A percentile compares a stretch with the other conserved stretches of the same genome.
phyloP scores from a whole-genome alignment of 2,113 vertebrate species.

The Montifringilla adamsi region DNA sequence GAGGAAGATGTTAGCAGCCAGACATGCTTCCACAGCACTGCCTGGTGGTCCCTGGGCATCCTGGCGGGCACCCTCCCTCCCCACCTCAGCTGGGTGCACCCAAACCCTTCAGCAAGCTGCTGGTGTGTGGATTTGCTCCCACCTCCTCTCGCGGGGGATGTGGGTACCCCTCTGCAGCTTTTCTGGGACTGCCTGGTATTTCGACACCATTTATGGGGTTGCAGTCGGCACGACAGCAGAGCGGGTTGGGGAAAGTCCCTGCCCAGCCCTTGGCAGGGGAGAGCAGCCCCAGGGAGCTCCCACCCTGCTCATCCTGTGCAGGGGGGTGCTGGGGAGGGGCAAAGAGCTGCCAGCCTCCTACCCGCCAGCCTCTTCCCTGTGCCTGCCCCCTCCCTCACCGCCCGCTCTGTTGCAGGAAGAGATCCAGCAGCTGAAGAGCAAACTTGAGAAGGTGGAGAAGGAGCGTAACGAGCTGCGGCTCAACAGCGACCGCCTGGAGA shows the following conservation, averaged over 20 bases:
- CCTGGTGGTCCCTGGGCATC: not conserved
- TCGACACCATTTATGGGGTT: conserved; percentile 61
- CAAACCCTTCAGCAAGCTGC: not conserved
- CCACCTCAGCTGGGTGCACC: not conserved
- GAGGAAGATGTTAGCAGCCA: not conserved
- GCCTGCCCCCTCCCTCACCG: not conserved
- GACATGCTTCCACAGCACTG: not conserved
- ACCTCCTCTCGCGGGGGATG: fast-evolving
- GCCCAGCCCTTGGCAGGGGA: conserved; percentile 21
- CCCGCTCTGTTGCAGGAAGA: conserved; percentile 81
- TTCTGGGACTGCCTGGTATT: not conserved
- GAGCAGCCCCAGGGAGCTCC: not conserved
- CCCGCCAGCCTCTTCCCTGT: not conserved
- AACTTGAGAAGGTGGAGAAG: conserved; percentile 92
- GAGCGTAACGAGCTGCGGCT: conserved; percentile 92
- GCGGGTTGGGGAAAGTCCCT: conserved; percentile 44
- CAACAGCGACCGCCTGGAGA: conserved; percentile 91
- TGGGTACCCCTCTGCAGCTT: not conserved
- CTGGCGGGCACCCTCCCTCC: not conserved
- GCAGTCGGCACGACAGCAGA: not conserved
- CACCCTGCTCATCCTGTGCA: not conserved
- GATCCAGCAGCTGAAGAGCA: conserved; percentile 90
- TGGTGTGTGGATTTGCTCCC: not conserved
- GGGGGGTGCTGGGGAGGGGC: not conserved
- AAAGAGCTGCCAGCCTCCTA: not conserved